Conservation (phyloP, 1,140 invertebrate genomes). For the Chlorops oryzae region DNA sequence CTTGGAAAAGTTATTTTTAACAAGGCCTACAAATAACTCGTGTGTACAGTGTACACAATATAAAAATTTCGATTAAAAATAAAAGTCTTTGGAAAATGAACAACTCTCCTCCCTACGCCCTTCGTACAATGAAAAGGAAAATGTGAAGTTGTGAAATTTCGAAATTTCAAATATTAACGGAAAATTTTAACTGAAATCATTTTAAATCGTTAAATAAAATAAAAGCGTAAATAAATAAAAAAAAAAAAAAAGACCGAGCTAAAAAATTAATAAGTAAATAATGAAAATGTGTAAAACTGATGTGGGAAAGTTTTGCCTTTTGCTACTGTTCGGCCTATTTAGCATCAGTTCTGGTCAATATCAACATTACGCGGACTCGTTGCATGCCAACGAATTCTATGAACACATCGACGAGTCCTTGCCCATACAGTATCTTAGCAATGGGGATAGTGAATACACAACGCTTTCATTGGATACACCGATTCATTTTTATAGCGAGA, state of each 20-base stretch:
- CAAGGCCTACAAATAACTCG: no score
- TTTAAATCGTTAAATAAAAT: no score
- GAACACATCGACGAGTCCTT: slow-evolving; percentile 18
- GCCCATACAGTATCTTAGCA: slow-evolving; percentile 26
- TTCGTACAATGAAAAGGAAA: no score
- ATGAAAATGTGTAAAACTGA: slow-evolving; percentile 17
- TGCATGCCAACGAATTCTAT: slow-evolving; percentile 34
- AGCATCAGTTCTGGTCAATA: slow-evolving; percentile 22
- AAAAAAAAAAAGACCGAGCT: slow-evolving; percentile 9
- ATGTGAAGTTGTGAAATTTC: no score
- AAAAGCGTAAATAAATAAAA: slow-evolving; percentile 2
- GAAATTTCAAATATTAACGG: no score
- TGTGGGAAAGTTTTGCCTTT: slow-evolving; percentile 21
- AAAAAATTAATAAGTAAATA: slow-evolving; percentile 24
- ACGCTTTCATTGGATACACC: slow-evolving; percentile 54
- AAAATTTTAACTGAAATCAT: no score
- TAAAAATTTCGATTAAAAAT: no score
- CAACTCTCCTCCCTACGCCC: no score
- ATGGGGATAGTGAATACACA: slow-evolving; percentile 46
- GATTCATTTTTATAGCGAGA: slow-evolving; percentile 64
- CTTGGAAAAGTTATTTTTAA: no score
- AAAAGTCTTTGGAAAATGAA: no score
- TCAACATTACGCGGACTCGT: slow-evolving; percentile 33
- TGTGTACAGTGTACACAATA: no score
- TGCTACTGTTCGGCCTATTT: slow-evolving; percentile 12